These are phyloP conservation scores for Oreonectes daqikongensis DNA, from an alignment of 2,797 vertebrate species.

Conservation along the genomic window DNA sequence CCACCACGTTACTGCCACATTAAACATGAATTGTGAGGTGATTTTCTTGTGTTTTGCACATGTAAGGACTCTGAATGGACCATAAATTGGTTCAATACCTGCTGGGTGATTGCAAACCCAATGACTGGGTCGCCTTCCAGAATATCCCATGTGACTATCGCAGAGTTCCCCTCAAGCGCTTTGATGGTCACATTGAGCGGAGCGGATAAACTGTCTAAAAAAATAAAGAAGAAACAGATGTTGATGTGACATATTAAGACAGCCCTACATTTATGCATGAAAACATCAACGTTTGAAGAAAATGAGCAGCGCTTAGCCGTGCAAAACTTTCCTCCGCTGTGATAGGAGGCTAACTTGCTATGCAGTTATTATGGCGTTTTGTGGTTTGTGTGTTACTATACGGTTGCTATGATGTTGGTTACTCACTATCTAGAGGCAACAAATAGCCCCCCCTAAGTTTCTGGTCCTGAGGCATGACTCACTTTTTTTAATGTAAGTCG, in stretches of 20 bases:
- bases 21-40: constrained; percentile 25
- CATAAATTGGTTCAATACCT: constrained; percentile 74
- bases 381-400: background rate
- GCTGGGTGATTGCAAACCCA: constrained; percentile 94
- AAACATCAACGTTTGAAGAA: background rate
- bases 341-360: no score
- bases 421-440: background rate
- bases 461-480: background rate
- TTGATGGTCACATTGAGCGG: constrained; percentile 95
- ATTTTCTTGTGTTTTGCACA: constrained; percentile 25
- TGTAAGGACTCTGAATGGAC: constrained; percentile 13
- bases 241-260: background rate
- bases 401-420: background rate
- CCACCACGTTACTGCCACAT: constrained; percentile 6
- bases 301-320: background rate
- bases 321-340: no score
- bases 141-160: constrained; percentile 94
- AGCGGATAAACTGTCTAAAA: constrained; percentile 87
- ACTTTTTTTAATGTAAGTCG: background rate
- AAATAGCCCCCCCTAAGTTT: background rate
- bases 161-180: constrained; percentile 91
- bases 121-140: constrained; percentile 94
- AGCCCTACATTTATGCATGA: background rate
- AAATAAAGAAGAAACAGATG: constrained; percentile 42
- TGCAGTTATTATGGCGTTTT: background rate